Evolutionary conservation across 2,113 vertebrate genomes (phyloP), one percentile per base, ranked within the genome.

Genomic region (Phrynosoma platyrhinos): DNA sequence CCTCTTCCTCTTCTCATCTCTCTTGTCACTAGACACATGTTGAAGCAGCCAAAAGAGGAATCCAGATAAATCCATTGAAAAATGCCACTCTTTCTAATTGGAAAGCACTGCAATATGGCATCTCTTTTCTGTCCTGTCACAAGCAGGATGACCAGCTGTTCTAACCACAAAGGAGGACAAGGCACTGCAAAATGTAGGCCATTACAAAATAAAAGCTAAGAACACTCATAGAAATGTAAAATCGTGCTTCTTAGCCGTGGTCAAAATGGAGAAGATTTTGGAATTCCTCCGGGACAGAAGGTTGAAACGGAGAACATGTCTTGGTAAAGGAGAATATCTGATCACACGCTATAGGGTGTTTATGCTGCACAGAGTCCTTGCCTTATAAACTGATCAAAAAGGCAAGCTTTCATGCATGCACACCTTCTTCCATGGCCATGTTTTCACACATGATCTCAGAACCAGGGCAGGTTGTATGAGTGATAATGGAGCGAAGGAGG

Each of bases 401-500:
- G 69, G 5, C 52, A 27, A 27, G 10, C 68, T 71, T 10, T 71
- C 68, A 25, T 71, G 68, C 25, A 8, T 71, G 40, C 69, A 27
- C 10, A 36, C 75, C 55, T 36, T n/a, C 40, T 64, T 13, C 13
- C 52, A 25, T 25, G 79, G 78, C 68, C 68, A 81, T n/a, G 27
- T 47, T 32, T 66, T 71, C 81, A 80, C 53, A 52, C 40, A 36
- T 16, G 18, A 47, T 32, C 23, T 74, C 16, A 64, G n/a, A 84
- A 80, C 32, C 1, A 9, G 47, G 52, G 68, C n/a, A 32, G 36
- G 72, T 68, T 52, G 13, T 36, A 30, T 55, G 84, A 64, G 71
- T 42, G 79, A 80, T 40, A 62, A 62, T 66, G 84, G 85, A 42
- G 27, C n/a, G 71, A 40, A 47, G 55, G 76, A 85, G n/a, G 55